Percentiles rank a stretch among this genome's conserved stretches.
Conservation (phyloP, 2,113 vertebrate genomes). For the Puffinus mauretanicus region DNA sequence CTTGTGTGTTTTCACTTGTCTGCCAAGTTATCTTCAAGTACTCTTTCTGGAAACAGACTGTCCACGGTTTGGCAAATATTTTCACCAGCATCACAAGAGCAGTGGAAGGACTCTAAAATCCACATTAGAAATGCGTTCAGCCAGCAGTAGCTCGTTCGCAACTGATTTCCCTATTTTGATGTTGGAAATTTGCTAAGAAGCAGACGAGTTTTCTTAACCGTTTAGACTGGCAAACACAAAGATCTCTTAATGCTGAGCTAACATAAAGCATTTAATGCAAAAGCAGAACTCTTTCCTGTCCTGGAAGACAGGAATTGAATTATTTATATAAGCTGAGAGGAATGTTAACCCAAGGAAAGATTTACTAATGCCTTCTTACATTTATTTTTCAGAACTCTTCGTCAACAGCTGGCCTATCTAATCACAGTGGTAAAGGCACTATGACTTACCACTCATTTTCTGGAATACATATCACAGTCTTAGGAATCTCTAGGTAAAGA, state of each 20-base stretch:
- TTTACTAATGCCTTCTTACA: neutral
- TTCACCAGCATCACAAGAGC: neutral
- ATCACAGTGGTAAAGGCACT: neutral
- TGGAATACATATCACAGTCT: neutral
- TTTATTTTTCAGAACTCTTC: neutral
- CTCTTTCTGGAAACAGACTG: neutral
- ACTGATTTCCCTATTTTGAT: neutral
- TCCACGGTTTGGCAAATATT: neutral
- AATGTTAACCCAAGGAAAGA: neutral
- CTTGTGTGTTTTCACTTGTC: neutral
- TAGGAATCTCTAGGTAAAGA: neutral
- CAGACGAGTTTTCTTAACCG: neutral
- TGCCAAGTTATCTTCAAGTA: neutral
- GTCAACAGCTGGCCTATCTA: neutral
- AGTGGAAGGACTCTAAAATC: neutral
- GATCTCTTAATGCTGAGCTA: neutral
- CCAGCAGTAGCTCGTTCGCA: neutral
- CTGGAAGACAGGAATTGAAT: neutral
- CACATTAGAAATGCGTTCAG: neutral
- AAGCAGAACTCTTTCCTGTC: neutral
- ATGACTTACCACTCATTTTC: neutral
- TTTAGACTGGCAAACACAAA: neutral
- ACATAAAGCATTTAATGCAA: neutral
- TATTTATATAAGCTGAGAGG: neutral
- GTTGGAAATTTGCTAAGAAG: neutral